Percentiles rank a stretch among this genome's conserved stretches.
Conservation (phyloP, 2,113 vertebrate genomes). For the Varanus komodoensis region DNA sequence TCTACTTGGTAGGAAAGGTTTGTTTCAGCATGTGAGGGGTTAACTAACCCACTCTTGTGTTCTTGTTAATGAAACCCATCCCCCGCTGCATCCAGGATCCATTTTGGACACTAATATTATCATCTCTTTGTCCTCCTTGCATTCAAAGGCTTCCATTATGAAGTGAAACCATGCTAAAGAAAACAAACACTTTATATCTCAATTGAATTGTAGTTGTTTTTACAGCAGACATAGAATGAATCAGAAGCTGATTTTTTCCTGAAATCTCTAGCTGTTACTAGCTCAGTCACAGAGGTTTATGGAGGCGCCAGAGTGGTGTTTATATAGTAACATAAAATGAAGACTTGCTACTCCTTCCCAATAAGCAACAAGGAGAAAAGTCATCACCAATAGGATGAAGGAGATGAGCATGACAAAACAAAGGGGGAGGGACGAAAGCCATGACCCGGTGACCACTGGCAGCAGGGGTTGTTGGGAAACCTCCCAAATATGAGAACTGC, state of each 20-base stretch:
- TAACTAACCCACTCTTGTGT: not conserved
- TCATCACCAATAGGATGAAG: not conserved
- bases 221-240: not conserved
- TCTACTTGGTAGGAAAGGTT: not conserved
- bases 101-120: conserved; percentile 8
- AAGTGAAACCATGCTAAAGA: not conserved
- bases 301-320: conserved; percentile 31
- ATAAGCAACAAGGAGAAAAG: not conserved
- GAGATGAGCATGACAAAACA: conserved; percentile 22
- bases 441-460: not conserved
- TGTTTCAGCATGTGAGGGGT: not conserved
- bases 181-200: not conserved
- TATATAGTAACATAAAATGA: conserved; percentile 25
- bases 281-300: not conserved
- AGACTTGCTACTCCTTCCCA: conserved; percentile 36
- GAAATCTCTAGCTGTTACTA: conserved; percentile 12
- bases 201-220: conserved; percentile 15
- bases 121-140: not conserved
- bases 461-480: conserved; percentile 30
- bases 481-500: conserved; percentile 35
- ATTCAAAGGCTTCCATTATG: conserved; percentile 19
- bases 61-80: not conserved
- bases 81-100: not conserved
- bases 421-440: conserved; percentile 7
- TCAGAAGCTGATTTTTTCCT: conserved; percentile 25